Evolutionary conservation across 1,140 invertebrate genomes (phyloP).

Genomic region (Trypoxylus dichotomus): DNA sequence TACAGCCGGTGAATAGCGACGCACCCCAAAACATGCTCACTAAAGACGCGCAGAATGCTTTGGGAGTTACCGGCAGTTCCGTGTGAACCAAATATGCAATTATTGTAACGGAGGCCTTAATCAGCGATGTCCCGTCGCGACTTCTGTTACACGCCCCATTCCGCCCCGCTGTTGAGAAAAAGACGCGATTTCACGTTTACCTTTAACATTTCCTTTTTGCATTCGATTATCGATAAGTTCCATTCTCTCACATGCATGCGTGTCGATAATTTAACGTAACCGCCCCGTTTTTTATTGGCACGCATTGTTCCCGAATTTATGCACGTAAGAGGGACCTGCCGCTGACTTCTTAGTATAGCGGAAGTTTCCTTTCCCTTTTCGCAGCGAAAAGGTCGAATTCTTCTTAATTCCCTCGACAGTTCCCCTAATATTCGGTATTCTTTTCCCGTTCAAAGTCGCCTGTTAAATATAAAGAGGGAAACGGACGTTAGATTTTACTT

Average conservation of each 20-base stretch:
- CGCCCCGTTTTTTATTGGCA: conserved; percentile 31
- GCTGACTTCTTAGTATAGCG: neutral
- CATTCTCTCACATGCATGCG: neutral
- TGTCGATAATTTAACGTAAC: conserved; percentile 28
- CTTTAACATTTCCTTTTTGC: conserved; percentile 27
- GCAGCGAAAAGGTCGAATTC: conserved; percentile 10
- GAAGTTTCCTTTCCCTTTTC: conserved; percentile 25
- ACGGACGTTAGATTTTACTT: neutral
- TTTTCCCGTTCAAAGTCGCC: neutral
- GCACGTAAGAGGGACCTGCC: neutral
- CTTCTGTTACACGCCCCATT: conserved; percentile 30
- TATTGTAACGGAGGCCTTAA: conserved; percentile 43
- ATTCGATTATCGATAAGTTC: conserved; percentile 6
- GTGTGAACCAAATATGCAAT: conserved; percentile 44
- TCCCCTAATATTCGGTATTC: neutral
- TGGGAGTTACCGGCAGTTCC: conserved; percentile 39
- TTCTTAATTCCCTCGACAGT: conserved; percentile 18
- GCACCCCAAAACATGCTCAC: conserved; percentile 36
- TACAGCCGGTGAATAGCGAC: conserved; percentile 31
- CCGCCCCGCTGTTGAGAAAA: conserved; percentile 40
- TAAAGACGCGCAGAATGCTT: conserved; percentile 37
- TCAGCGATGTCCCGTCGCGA: conserved; percentile 35
- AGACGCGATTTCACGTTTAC: conserved; percentile 21
- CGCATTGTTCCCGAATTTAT: conserved; percentile 25
- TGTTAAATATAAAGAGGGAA: neutral